Percentiles rank a stretch among this genome's conserved stretches.
phyloP scores from a whole-genome alignment of 2,797 vertebrate species.

The Odontamblyopus lacepedii region DNA sequence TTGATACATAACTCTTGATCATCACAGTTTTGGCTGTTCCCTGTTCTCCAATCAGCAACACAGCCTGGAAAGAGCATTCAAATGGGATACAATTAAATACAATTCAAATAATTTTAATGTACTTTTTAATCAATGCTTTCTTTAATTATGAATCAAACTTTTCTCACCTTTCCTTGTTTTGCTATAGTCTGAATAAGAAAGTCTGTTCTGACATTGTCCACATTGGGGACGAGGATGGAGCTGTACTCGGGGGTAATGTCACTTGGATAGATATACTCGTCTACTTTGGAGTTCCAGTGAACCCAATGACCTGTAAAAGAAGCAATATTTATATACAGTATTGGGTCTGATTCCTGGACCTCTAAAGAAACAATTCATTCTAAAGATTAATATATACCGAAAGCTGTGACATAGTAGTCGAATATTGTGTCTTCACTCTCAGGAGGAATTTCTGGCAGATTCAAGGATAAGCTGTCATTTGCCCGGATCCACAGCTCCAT shows the following conservation, averaged over 20 bases:
- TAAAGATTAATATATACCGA: conserved; percentile 75
- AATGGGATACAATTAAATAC: neutral
- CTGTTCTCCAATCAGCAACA: conserved; percentile 94
- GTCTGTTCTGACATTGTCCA: conserved; percentile 92
- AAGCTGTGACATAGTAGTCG: conserved; percentile 85
- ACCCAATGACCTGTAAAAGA: conserved; percentile 85
- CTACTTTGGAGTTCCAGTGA: conserved; percentile 84
- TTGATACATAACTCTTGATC: conserved; percentile 91
- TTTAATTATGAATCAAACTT: neutral
- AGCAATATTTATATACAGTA: conserved; percentile 28
- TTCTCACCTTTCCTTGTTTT: conserved; percentile 91
- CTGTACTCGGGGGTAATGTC: conserved; percentile 82
- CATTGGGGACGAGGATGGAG: conserved; percentile 94
- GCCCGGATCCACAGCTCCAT: conserved; percentile 88
- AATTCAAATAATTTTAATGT: neutral
- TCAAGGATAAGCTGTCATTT: conserved; percentile 71
- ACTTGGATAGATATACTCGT: conserved; percentile 88
- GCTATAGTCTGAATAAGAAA: conserved; percentile 92
- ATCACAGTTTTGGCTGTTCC: conserved; percentile 97
- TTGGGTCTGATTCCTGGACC: neutral
- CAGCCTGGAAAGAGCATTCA: conserved; percentile 76
- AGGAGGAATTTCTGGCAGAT: conserved; percentile 79
- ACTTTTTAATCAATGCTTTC: neutral
- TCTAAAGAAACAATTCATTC: conserved; percentile 23
- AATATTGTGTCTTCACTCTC: conserved; percentile 86